phyloP scores from a whole-genome alignment of 2,888 invertebrate genomes.

The Melangyna quadrimaculata region DNA sequence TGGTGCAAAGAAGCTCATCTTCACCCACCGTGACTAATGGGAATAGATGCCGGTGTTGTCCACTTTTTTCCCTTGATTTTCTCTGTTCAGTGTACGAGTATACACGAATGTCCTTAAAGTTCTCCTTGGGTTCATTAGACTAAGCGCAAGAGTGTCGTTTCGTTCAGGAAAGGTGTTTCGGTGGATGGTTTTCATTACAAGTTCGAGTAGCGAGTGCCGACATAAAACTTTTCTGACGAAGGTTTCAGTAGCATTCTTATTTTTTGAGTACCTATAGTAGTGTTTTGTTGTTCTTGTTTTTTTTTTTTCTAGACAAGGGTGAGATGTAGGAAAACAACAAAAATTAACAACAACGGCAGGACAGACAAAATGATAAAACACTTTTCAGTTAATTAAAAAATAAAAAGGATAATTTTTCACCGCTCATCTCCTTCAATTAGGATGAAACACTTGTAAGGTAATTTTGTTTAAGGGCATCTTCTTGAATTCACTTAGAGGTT shows the following conservation, averaged over 20 bases:
- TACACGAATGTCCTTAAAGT: conserved; percentile 32
- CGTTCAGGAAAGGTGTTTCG: conserved; percentile 71
- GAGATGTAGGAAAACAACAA: conserved; percentile 54
- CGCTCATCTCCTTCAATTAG: conserved; percentile 74
- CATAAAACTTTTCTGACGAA: conserved; percentile 67
- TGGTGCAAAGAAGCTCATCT: conserved; percentile 57
- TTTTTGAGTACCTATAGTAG: not conserved
- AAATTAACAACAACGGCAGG: conserved; percentile 53
- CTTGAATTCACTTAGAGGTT: conserved; percentile 32
- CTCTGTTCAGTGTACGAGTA: not conserved
- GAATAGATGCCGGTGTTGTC: conserved; percentile 72
- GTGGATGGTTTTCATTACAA: conserved; percentile 70
- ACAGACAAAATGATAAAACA: conserved; percentile 69
- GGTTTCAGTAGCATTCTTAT: conserved; percentile 43
- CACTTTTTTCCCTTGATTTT: conserved; percentile 44
- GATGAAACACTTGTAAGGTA: conserved; percentile 73
- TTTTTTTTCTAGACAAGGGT: not conserved
- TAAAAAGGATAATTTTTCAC: conserved; percentile 74
- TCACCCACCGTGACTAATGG: conserved; percentile 69
- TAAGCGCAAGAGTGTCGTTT: conserved; percentile 63
- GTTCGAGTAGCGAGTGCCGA: conserved; percentile 61
- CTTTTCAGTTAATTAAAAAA: conserved; percentile 74
- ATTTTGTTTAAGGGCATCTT: conserved; percentile 66
- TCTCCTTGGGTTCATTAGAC: conserved; percentile 68
- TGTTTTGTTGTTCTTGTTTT: conserved; percentile 10